Evolutionary conservation across 2,113 vertebrate genomes (phyloP), one percentile per base, ranked within the genome.

Genomic region (Triplophysa rosa): DNA sequence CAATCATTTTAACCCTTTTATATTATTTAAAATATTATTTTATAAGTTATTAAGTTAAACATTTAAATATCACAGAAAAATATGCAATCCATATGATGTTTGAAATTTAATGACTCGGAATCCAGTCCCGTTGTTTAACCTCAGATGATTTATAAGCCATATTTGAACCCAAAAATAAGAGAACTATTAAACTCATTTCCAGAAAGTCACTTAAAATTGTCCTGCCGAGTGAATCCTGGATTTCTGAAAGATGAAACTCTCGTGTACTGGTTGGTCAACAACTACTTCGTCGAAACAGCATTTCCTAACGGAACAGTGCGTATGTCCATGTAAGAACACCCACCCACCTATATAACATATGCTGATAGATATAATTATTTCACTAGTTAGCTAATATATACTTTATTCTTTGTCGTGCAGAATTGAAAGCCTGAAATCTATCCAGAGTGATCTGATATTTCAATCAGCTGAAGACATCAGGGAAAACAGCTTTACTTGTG

Each of bases 251-350:
- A 47, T 0, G 75, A 78, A 68, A 82, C 75, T 2, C 0, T 67
- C 24, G 80, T 72, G 17, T 82, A 78, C 61, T 82, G 80, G 80
- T 17, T 82, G 67, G 75, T 54, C 16, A 58, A 78, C 14, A 17
- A 45, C 1, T 21, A 4, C 13, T 82, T 66, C 47, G 3, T 78
- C 40, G 67, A 82, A 4, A 0, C 1, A 1, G 33, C 6, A 2
- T 71, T 52, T 26, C 24, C 24, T 3, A 14, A 59, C 3, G 23
- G 17, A 23, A 49, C 0, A 1, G 52, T 82, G 67, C 69, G 8
- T 2, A 2, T 49, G 37, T 4, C 4, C 7, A n/a, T 0, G 79
- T 80, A 75, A 80, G 79, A 67, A 61, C 47, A 71, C 21, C 33
- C 16, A 12, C 52, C 29, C 21, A 45, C 33, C 21, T 58, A 33